Evolutionary conservation across 1,140 invertebrate species (phyloP).

Genomic region (Apis cerana): DNA sequence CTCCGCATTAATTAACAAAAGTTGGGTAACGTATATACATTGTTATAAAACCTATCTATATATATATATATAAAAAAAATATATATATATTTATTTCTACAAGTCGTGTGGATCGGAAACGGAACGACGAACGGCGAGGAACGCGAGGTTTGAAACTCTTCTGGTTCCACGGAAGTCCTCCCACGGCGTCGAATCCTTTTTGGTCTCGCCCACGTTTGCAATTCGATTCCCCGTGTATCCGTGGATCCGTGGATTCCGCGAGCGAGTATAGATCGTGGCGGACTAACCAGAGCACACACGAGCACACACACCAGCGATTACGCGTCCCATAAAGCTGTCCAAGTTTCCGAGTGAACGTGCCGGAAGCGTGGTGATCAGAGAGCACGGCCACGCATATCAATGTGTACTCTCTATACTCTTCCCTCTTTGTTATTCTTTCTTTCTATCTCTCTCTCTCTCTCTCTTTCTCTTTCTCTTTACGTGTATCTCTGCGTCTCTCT

Average conservation of each 20-base stretch:
- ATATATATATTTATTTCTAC: too few species aligned
- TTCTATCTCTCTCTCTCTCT: background rate
- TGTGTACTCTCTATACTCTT: background rate
- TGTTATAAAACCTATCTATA: background rate
- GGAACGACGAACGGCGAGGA: constrained; percentile 1
- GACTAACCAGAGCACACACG: constrained; percentile 25
- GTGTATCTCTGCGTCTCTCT: background rate
- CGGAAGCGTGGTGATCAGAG: background rate
- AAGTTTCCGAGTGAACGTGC: background rate
- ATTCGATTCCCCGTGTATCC: background rate
- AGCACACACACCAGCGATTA: constrained; percentile 37
- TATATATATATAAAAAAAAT: too few species aligned
- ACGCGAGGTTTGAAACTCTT: background rate
- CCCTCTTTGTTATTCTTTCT: background rate
- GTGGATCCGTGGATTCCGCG: background rate
- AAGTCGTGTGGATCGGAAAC: background rate
- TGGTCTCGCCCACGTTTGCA: too few species aligned
- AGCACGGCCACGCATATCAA: background rate
- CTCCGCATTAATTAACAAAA: constrained; percentile 34
- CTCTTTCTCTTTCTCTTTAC: background rate
- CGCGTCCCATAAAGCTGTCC: constrained; percentile 9
- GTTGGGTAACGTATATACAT: constrained; percentile 2
- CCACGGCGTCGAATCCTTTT: background rate
- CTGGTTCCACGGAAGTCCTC: background rate
- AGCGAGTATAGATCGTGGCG: background rate